Conservation (phyloP, 2,888 invertebrate species). For the Anoncus sp. region DNA sequence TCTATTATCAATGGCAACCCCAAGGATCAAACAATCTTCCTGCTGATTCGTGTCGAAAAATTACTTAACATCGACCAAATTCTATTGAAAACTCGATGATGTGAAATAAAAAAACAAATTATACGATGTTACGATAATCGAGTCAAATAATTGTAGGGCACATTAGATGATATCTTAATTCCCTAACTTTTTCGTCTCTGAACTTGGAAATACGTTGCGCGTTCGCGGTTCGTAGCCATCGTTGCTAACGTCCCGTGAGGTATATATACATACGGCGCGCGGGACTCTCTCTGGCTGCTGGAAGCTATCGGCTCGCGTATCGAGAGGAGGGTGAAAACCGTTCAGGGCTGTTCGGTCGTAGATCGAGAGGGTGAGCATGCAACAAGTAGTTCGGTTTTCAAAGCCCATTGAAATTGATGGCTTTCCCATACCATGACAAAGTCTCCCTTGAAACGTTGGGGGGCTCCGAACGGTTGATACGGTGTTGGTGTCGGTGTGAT, state of each 20-base stretch:
- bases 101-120: neutral
- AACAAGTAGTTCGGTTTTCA: constrained; percentile 84
- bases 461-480: constrained; percentile 64
- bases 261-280: constrained; percentile 15
- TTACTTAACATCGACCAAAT: no score
- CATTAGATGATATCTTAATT: neutral
- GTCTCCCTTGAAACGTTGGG: constrained; percentile 68
- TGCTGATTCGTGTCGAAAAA: no score
- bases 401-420: constrained; percentile 84
- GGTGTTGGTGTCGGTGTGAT: constrained; percentile 52
- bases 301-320: constrained; percentile 83
- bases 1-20: no score
- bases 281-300: constrained; percentile 65
- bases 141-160: neutral
- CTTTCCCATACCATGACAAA: constrained; percentile 82
- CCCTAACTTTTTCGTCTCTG: constrained; percentile 6
- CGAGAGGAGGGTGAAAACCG: constrained; percentile 82
- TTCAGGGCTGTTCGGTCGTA: constrained; percentile 73
- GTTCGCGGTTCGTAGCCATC: constrained; percentile 78
- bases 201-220: constrained; percentile 16
- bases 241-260: constrained; percentile 66
- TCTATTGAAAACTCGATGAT: neutral
- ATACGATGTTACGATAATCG: neutral
- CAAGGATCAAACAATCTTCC: neutral
- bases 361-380: constrained; percentile 76